phyloP scores from a whole-genome alignment of 1,140 invertebrate genomes.

The Papilio dardanus region DNA sequence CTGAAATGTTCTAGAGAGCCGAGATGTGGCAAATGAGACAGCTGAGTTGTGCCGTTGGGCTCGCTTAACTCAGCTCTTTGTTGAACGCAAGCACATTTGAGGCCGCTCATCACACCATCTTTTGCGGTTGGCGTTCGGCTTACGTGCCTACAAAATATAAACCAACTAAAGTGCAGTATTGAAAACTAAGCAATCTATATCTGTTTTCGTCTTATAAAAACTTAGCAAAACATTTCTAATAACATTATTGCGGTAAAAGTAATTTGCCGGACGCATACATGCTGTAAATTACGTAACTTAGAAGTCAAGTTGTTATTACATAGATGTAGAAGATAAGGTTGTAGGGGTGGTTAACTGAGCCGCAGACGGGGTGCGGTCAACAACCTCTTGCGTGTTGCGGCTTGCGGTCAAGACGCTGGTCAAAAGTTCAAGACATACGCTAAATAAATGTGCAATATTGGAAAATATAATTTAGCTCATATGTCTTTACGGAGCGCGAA shows the following conservation, averaged over 20 bases:
- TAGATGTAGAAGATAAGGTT: neutral
- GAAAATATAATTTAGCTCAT: neutral
- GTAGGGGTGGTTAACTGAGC: slow-evolving; percentile 22
- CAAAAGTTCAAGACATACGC: neutral
- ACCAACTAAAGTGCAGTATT: no score
- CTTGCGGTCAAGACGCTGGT: slow-evolving; percentile 20
- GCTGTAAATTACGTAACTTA: slow-evolving; percentile 24
- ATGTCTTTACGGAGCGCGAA: neutral
- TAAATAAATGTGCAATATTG: neutral
- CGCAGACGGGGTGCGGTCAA: slow-evolving; percentile 31
- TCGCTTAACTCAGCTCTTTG: no score
- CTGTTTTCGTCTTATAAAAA: neutral
- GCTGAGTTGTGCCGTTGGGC: no score
- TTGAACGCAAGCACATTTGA: no score
- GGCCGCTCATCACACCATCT: no score
- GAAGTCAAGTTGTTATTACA: slow-evolving; percentile 21
- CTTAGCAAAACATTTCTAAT: neutral
- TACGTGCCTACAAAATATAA: no score
- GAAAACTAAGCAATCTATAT: no score
- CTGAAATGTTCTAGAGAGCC: no score
- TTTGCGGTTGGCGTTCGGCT: no score
- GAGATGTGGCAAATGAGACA: no score
- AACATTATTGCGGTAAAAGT: neutral
- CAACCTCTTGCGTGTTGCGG: slow-evolving; percentile 18
- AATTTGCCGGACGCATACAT: neutral